These are phyloP conservation scores for Ammodytes dubius DNA, from an alignment of 2,113 vertebrate species.

Conservation along the genomic window DNA sequence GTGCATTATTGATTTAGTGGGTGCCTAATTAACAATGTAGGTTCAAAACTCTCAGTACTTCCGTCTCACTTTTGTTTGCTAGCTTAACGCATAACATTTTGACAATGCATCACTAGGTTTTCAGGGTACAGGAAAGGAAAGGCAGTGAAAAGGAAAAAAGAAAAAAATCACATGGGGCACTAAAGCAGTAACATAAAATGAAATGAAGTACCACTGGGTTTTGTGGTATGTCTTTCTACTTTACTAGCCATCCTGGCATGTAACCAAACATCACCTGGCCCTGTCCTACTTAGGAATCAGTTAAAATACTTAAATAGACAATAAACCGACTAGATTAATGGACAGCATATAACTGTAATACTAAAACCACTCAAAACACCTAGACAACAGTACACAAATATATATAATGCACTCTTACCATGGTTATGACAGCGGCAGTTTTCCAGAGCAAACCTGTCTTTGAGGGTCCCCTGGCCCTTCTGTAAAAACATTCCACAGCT, in stretches of 20 bases:
- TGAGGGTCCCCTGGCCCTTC: conserved; percentile 56
- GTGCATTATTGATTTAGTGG: too few relatives aligned
- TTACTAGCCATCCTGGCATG: not conserved
- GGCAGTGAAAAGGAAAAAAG: not conserved
- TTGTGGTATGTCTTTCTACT: conserved; percentile 5
- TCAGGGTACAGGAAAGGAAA: not conserved
- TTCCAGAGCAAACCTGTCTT: conserved; percentile 40
- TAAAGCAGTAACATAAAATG: conserved; percentile 3
- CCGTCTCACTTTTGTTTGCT: too few relatives aligned
- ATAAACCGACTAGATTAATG: not conserved
- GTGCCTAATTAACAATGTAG: too few relatives aligned
- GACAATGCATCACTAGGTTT: not conserved
- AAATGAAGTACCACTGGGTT: not conserved
- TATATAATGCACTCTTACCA: not conserved
- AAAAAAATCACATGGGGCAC: not conserved
- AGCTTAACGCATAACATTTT: not conserved
- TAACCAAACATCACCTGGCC: conserved; percentile 4
- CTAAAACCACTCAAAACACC: not conserved
- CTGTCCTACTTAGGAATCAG: not conserved
- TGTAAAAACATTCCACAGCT: conserved; percentile 78
- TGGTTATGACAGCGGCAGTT: conserved; percentile 34
- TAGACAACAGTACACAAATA: not conserved
- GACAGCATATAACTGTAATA: not conserved
- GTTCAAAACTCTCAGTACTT: too few relatives aligned
- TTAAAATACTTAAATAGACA: not conserved